These are phyloP conservation scores for Ophonus ardosiacus DNA, from an alignment of 2,888 invertebrate genomes.

Conservation along the genomic window DNA sequence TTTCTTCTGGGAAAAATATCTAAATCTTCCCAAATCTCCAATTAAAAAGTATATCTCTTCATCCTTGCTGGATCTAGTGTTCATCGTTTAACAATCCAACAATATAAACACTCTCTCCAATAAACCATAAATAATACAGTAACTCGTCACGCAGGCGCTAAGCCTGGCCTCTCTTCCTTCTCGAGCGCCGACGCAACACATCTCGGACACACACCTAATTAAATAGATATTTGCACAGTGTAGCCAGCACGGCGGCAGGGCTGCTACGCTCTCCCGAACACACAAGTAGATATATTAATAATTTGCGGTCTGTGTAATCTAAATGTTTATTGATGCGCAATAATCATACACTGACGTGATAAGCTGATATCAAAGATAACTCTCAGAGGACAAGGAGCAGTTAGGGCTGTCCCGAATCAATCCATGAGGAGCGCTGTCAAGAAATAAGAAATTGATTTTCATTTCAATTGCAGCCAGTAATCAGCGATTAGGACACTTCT, in stretches of 20 bases:
- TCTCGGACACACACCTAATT: constrained; percentile 62
- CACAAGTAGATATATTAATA: constrained; percentile 62
- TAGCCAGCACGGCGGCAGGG: constrained; percentile 5
- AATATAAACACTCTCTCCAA: constrained; percentile 13
- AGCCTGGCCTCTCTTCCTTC: neutral
- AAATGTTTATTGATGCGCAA: constrained; percentile 64
- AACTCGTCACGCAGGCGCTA: constrained; percentile 27
- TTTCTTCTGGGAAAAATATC: neutral
- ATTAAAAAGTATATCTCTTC: constrained; percentile 8
- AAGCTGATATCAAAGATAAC: constrained; percentile 61
- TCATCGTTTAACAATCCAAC: neutral
- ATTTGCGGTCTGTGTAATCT: constrained; percentile 63
- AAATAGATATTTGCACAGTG: constrained; percentile 63
- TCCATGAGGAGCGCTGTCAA: neutral
- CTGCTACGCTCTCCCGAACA: constrained; percentile 28
- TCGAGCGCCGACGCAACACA: neutral
- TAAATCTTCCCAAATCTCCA: neutral
- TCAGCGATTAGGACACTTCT: too few relatives aligned
- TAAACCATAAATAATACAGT: constrained; percentile 40
- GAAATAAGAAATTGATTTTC: too few relatives aligned
- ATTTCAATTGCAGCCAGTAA: too few relatives aligned
- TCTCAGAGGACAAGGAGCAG: constrained; percentile 19
- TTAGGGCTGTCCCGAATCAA: neutral
- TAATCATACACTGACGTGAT: constrained; percentile 64
- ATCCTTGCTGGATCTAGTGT: neutral